These are phyloP conservation scores for Listrodromus nycthemerus DNA, from an alignment of 2,888 invertebrate genomes.

Conservation along the genomic window DNA sequence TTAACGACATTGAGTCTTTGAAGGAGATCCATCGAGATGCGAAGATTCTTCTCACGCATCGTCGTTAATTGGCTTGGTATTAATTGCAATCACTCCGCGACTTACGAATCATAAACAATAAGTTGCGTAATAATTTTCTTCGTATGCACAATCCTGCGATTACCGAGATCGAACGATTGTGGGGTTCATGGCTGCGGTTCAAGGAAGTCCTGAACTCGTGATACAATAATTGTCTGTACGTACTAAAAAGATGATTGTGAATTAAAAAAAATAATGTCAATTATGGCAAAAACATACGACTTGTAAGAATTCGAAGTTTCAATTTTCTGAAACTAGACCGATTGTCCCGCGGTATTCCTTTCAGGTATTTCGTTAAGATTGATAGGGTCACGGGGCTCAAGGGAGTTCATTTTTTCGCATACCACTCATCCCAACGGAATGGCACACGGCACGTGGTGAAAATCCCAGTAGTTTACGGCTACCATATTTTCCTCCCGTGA, in stretches of 20 bases:
- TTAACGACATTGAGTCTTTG: neutral
- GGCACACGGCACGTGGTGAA: constrained; percentile 54
- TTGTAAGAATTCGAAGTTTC: too few relatives aligned
- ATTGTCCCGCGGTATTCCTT: neutral
- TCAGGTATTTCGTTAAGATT: constrained; percentile 32
- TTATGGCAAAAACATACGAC: too few relatives aligned
- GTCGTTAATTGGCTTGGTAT: neutral
- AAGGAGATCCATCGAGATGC: neutral
- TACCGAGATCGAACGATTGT: neutral
- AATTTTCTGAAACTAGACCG: neutral
- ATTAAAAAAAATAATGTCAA: too few relatives aligned
- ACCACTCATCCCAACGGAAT: constrained; percentile 43
- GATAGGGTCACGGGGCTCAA: constrained; percentile 43
- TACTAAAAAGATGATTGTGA: too few relatives aligned
- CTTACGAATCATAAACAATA: neutral
- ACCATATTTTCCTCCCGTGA: constrained; percentile 27
- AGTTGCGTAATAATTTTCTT: neutral
- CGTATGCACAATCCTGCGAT: neutral
- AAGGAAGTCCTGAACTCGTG: too few relatives aligned
- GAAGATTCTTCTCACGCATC: neutral
- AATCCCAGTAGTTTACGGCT: constrained; percentile 52
- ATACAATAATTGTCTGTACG: too few relatives aligned
- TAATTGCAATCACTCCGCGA: neutral
- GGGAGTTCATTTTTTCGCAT: constrained; percentile 18
- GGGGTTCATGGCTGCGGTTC: neutral